Conservation (phyloP, 2,113 vertebrate species). For the Apus apus region DNA sequence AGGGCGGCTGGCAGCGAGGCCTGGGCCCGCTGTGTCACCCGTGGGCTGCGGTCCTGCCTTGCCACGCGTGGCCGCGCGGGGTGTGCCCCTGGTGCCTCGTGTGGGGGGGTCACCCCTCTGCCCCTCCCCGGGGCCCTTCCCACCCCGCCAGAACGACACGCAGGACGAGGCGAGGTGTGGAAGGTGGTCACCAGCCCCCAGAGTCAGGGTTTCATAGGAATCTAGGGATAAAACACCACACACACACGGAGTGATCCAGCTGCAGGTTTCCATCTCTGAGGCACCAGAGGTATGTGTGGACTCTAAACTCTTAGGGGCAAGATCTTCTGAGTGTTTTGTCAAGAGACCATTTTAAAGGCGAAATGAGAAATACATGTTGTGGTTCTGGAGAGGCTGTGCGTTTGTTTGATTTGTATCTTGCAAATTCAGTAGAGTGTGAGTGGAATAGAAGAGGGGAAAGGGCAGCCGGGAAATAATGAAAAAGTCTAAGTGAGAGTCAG, state of each 20-base stretch:
- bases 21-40: too few relatives aligned
- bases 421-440: fast-evolving
- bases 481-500: not conserved
- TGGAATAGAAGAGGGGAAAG: not conserved
- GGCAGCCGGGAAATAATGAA: not conserved
- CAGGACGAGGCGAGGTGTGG: fast-evolving
- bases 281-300: not conserved
- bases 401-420: not conserved
- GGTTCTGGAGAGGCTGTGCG: fast-evolving
- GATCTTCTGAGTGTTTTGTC: not conserved
- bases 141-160: fast-evolving
- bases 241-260: fast-evolving
- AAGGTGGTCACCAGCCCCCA: fast-evolving
- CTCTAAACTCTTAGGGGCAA: not conserved
- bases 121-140: not conserved
- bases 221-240: not conserved
- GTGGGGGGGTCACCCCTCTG: too few relatives aligned
- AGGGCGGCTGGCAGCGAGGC: not conserved
- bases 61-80: too few relatives aligned
- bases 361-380: not conserved
- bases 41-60: too few relatives aligned
- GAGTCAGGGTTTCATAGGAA: not conserved
- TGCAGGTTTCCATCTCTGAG: not conserved
- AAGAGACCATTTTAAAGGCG: not conserved
- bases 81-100: too few relatives aligned